Evolutionary conservation across 2,888 invertebrate species (phyloP).

Genomic region (Apotomis capreana): DNA sequence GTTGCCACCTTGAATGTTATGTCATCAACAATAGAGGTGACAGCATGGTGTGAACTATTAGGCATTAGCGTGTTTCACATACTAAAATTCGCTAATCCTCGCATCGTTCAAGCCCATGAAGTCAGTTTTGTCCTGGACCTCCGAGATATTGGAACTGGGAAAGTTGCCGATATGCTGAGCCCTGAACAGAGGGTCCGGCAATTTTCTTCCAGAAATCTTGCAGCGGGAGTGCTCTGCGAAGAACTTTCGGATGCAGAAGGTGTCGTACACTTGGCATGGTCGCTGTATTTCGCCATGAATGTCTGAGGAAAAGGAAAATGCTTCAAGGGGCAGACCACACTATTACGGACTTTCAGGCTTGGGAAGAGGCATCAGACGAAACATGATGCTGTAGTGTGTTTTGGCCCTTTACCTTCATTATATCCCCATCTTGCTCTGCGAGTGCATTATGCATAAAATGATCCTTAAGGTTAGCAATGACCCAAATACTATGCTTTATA

Average conservation of each 20-base stretch:
- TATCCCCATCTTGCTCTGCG: too few species aligned
- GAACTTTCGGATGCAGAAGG: conserved; percentile 44
- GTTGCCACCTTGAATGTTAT: too few species aligned
- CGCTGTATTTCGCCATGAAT: conserved; percentile 30
- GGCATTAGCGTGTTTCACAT: conserved; percentile 34
- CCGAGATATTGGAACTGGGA: conserved; percentile 48
- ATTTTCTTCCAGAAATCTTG: conserved; percentile 34
- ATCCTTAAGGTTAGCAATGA: too few species aligned
- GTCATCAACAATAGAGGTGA: too few species aligned
- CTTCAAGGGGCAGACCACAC: too few species aligned
- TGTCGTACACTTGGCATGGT: conserved; percentile 41
- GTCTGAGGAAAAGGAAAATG: neutral
- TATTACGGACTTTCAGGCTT: too few species aligned
- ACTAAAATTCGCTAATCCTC: conserved; percentile 56
- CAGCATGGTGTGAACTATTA: too few species aligned
- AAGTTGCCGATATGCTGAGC: conserved; percentile 35
- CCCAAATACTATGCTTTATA: too few species aligned
- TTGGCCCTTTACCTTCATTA: too few species aligned
- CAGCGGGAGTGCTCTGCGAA: conserved; percentile 43
- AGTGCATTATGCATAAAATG: too few species aligned
- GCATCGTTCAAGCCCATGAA: conserved; percentile 50
- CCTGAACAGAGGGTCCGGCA: conserved; percentile 46
- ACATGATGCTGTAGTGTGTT: too few species aligned
- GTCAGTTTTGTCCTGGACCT: conserved; percentile 22
- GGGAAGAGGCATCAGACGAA: too few species aligned